Base-by-base conservation (phyloP, 2,888 invertebrate species). In the Drosophila pseudotalamancana region DNA sequence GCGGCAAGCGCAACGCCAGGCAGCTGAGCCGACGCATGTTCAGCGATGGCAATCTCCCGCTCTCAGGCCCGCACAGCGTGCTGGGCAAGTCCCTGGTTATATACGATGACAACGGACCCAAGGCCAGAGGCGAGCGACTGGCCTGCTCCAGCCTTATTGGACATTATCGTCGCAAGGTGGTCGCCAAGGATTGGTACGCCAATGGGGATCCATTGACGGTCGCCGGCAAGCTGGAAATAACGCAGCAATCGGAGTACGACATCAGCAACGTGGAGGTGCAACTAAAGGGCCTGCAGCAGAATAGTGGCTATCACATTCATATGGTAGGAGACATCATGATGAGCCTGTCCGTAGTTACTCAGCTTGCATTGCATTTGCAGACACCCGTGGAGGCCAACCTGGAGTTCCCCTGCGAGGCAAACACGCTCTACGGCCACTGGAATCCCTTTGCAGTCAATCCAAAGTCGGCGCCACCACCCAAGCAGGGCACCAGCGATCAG, bases 191-290 rank as follows among this genome's bases (percentile, higher is more conserved):
- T 85, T 97, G 97, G 97, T 96, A 96, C 90, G 95, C 96, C 4
- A 97, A 97, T 90, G 96, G 96, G 0, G 93, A 94, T 61, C 91
- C 92, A 0, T 90, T 94, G 31, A 90, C 93, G 0, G 92, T 96
- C 16, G 93, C 93, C 84, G 97, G 97, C 8, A 95, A 95, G 90
- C 90, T 97, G 18, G 97, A 97, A 92, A 94, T 97, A 76, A 93
- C 95, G 34, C 97, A 98, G 91, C 96, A 97, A 91, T 95, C 96
- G 0, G 95, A 96, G 90, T 97, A 96, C 87, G 97, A 97, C 90
- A 91, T 95, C 50, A 96, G 96, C 46, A 95, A 96, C 82, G 93
- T 96, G 6, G 95, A 96, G 87, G 94, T 97, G 18, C 93, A 94
- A 75, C 91, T 98, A 0, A 95, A 96, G 77, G 96, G 95, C 0